These are phyloP conservation scores for Sympetrum striolatum DNA, from an alignment of 2,888 invertebrate species.

Conservation along the genomic window DNA sequence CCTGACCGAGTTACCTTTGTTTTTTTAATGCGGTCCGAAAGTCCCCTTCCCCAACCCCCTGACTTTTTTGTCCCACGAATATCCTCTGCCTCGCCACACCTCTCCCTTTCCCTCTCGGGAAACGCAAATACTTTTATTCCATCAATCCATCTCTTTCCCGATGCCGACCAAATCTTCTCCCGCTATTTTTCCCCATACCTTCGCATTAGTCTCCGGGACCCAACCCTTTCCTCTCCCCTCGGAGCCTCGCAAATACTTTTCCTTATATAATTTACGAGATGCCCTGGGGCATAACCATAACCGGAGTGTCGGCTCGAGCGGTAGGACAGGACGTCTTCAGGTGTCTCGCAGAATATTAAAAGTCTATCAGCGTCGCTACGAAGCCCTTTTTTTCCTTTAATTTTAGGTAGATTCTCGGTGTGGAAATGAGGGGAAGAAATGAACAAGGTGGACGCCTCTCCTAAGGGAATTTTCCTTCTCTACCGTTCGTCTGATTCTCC, in stretches of 20 bases:
- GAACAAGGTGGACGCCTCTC: neutral
- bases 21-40: neutral
- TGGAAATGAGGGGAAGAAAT: neutral
- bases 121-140: neutral
- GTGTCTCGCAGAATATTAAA: conserved; percentile 35
- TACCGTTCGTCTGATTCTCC: neutral
- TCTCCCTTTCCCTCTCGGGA: neutral
- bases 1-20: neutral
- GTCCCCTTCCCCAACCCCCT: neutral
- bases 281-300: neutral
- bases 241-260: neutral
- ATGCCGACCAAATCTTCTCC: conserved; percentile 5
- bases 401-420: conserved; percentile 20
- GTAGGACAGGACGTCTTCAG: neutral
- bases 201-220: neutral
- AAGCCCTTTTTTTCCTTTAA: neutral
- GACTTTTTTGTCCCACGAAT: neutral
- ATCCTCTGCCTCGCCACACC: neutral
- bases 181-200: neutral
- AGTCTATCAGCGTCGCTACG: conserved; percentile 31
- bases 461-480: neutral
- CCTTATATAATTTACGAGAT: neutral
- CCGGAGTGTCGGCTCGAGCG: neutral
- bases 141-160: neutral
- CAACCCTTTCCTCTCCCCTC: neutral